phyloP scores from a whole-genome alignment of 2,888 invertebrate genomes.

The Mimas tiliae region DNA sequence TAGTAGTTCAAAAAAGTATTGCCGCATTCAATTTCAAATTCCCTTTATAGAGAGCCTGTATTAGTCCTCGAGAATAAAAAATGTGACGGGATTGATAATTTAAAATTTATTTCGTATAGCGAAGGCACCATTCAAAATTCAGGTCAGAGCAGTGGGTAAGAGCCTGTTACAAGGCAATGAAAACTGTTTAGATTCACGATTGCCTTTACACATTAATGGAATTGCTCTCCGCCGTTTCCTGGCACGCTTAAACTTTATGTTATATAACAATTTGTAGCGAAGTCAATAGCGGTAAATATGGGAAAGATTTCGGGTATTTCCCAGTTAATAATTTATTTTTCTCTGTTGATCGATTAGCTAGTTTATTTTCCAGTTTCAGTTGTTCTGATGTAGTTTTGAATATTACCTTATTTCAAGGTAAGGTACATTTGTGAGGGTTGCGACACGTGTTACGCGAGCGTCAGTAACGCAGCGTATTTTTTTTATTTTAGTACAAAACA shows the following conservation, averaged over 20 bases:
- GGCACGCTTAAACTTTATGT: not conserved
- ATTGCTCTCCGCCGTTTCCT: constrained; percentile 33
- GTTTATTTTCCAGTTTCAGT: not conserved
- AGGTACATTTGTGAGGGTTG: too few species aligned
- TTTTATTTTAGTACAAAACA: too few species aligned
- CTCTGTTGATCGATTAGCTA: too few species aligned
- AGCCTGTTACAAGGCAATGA: constrained; percentile 33
- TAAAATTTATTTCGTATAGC: constrained; percentile 7
- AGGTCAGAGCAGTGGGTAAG: constrained; percentile 20
- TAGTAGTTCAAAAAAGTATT: too few species aligned
- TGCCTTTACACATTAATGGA: constrained; percentile 37
- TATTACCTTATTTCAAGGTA: too few species aligned
- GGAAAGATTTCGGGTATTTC: not conserved
- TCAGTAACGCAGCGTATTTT: too few species aligned
- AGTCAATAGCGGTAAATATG: not conserved
- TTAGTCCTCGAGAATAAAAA: too few species aligned
- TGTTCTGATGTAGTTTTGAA: not conserved
- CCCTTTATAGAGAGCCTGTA: too few species aligned
- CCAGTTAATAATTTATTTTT: not conserved
- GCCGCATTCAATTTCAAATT: too few species aligned
- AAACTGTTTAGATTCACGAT: constrained; percentile 36
- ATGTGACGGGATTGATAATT: not conserved
- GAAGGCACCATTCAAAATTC: constrained; percentile 14
- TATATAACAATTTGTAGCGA: constrained; percentile 5
- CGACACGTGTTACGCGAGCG: too few species aligned